A percentile compares a stretch with the other conserved stretches of the same genome.
phyloP scores from a whole-genome alignment of 1,140 invertebrate species.

The Chymomyza costata region DNA sequence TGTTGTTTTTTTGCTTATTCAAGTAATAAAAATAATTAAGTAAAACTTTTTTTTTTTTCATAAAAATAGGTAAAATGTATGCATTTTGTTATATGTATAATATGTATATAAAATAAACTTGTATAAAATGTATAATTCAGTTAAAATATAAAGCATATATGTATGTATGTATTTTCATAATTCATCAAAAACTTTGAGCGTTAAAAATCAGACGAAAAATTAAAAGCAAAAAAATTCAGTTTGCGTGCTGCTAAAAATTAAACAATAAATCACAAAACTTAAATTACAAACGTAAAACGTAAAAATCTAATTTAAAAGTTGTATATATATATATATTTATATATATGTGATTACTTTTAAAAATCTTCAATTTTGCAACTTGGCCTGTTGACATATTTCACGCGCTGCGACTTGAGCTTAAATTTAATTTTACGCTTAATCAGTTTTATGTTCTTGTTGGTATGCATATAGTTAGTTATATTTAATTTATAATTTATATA shows the following conservation, averaged over 20 bases:
- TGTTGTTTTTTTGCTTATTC: conserved; percentile 40
- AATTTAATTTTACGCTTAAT: conserved; percentile 53
- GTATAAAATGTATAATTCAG: too few species aligned
- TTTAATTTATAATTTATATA: conserved; percentile 10
- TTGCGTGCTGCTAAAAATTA: conserved; percentile 44
- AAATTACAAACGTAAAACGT: conserved; percentile 61
- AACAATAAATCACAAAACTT: conserved; percentile 74
- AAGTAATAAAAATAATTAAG: conserved; percentile 66
- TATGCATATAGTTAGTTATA: conserved; percentile 18
- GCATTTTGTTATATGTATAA: conserved; percentile 3
- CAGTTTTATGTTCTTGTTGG: conserved; percentile 55
- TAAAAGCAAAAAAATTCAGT: conserved; percentile 34
- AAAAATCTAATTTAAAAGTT: conserved; percentile 61
- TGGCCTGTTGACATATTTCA: too few species aligned
- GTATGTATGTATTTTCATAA: conserved; percentile 18
- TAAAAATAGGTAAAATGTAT: conserved; percentile 66
- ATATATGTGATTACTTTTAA: too few species aligned
- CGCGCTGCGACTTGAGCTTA: conserved; percentile 53
- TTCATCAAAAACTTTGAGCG: conserved; percentile 32
- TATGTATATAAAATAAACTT: too few species aligned
- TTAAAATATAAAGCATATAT: conserved; percentile 21
- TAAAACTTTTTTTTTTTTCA: conserved; percentile 65
- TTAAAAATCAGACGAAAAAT: conserved; percentile 29
- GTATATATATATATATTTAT: too few species aligned
- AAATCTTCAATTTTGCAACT: too few species aligned